Evolutionary conservation across 2,888 invertebrate genomes (phyloP), one percentile per base, ranked within the genome.

Genomic region (Carpatolechia fugitivella): DNA sequence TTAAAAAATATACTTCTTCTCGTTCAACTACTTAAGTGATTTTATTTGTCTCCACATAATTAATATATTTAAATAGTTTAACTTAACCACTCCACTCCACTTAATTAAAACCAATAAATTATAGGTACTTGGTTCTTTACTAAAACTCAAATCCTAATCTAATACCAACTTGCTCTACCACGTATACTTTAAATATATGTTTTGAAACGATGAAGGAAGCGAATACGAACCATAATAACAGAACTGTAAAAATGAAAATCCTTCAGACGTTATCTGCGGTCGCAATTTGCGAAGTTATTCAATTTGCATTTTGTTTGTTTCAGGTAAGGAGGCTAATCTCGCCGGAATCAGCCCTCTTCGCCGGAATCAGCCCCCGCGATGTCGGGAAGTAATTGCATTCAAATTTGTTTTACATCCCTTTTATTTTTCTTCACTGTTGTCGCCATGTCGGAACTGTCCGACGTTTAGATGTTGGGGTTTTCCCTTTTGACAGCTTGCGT

Each of bases 401-500:
- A 59, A 69, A 69, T 72, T 67, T 66, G 66, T 69, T 74, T 76
- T 74, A 60, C 60, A 56, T 33, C 59, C 58, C 57, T 58, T 64
- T 60, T 64, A 61, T 73, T 73, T 74, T 72, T 64, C 72, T 70
- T 62, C 67, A 67, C 62, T 65, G 60, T n/a, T n/a, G n/a, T 61
- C 33, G 11, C 24, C 24, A 6, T 4, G 3, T 4, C 24, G 24
- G 24, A 24, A 24, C 3, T 24, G 3, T 24, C 6, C 3, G 24
- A 24, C 24, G 3, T 24, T 24, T 24, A 24, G 6, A 24, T 24
- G 3, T n/a, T n/a, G n/a, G n/a, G n/a, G n/a, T n/a, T n/a, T n/a
- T n/a, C n/a, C n/a, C n/a, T n/a, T n/a, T n/a, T n/a, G n/a, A n/a
- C n/a, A n/a, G n/a, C n/a, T n/a, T n/a, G n/a, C n/a, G n/a, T n/a